A percentile compares a stretch with the other conserved stretches of the same genome.
Conservation (phyloP, 2,797 vertebrate species). For the Rhinichthys osculus region DNA sequence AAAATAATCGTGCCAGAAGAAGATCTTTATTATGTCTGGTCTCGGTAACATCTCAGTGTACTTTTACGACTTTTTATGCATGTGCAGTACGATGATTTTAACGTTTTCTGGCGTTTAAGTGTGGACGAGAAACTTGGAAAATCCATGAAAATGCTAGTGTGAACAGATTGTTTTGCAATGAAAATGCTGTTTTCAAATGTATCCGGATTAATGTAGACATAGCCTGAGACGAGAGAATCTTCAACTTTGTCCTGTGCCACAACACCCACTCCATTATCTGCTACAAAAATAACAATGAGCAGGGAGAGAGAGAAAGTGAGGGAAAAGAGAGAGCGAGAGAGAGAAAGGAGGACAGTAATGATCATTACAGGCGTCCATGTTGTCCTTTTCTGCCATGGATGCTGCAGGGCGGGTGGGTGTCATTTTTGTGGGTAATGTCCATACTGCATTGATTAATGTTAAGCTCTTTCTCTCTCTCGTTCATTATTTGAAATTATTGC, state of each 20-base stretch:
- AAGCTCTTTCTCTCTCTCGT: conserved; percentile 19
- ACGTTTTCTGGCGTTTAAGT: neutral
- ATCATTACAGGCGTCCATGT: conserved; percentile 33
- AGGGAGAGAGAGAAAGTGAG: conserved; percentile 43
- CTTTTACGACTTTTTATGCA: neutral
- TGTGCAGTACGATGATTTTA: neutral
- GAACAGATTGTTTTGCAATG: neutral
- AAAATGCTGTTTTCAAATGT: neutral
- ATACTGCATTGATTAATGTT: conserved; percentile 41
- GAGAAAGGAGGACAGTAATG: conserved; percentile 50
- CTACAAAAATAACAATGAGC: conserved; percentile 64
- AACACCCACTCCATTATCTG: conserved; percentile 68
- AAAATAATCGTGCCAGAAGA: neutral
- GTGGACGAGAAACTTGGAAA: neutral
- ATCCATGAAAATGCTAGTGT: too few relatives aligned
- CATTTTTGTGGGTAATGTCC: conserved; percentile 56
- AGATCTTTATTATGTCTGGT: neutral
- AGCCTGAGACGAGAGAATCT: conserved; percentile 1
- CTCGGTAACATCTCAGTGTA: neutral
- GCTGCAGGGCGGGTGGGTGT: conserved; percentile 67
- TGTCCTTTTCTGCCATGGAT: conserved; percentile 54
- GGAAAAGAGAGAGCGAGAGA: conserved; percentile 32
- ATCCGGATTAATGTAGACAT: neutral
- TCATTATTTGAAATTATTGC: conserved; percentile 38
- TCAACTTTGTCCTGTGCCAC: conserved; percentile 32